Conservation (phyloP, 2,797 vertebrate genomes). For the Arvicola amphibius region DNA sequence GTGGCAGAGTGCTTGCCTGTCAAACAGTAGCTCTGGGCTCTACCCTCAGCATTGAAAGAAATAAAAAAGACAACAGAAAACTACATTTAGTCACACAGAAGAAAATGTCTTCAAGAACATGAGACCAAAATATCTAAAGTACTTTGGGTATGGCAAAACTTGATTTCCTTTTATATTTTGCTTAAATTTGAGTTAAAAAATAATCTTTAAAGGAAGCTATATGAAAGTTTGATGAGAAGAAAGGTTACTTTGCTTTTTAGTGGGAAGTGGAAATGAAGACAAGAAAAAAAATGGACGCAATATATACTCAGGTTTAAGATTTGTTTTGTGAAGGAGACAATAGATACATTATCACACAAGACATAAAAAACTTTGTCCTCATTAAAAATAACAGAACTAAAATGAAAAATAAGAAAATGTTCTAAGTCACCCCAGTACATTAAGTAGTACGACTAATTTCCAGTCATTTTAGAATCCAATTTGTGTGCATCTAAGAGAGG, state of each 20-base stretch:
- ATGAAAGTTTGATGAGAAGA: background rate
- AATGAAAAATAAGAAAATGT: background rate
- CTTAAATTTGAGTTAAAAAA: background rate
- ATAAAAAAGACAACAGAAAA: background rate
- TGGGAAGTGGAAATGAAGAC: background rate
- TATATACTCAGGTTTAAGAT: conserved; percentile 2
- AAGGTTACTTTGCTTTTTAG: background rate
- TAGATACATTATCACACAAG: conserved; percentile 29
- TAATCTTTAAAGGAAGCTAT: background rate
- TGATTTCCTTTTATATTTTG: background rate
- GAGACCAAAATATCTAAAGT: background rate
- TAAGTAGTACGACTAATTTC: conserved; percentile 58
- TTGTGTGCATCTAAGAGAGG: conserved; percentile 51
- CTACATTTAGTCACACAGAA: background rate
- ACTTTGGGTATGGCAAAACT: background rate
- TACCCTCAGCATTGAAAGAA: background rate
- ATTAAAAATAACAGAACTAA: conserved; percentile 9
- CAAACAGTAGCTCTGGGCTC: background rate
- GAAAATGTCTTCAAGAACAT: conserved; percentile 37
- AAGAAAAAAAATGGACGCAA: background rate
- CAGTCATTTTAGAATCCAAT: conserved; percentile 60
- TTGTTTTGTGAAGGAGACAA: background rate
- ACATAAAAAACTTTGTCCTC: conserved; percentile 24
- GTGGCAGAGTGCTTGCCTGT: background rate
- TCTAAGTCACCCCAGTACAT: background rate